Percentiles rank a stretch among this genome's conserved stretches.
These are phyloP conservation scores for Dexiosoma caninum DNA, from an alignment of 2,888 invertebrate genomes.

Conservation along the genomic window DNA sequence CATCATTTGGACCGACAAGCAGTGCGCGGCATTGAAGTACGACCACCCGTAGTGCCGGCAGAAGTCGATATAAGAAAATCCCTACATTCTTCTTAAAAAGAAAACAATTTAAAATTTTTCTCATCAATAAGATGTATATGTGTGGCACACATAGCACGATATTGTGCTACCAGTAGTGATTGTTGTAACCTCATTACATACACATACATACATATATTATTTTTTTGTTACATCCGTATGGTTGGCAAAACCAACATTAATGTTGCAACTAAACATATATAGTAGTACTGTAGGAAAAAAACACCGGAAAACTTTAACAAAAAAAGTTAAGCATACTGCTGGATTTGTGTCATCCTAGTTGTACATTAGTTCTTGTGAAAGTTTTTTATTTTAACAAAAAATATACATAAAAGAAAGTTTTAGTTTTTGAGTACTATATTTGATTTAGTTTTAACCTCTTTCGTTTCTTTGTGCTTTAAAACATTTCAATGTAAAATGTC, in stretches of 20 bases:
- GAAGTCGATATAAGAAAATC: conserved; percentile 81
- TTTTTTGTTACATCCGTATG: conserved; percentile 5
- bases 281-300: neutral
- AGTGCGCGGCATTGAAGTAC: conserved; percentile 82
- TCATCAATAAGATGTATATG: neutral
- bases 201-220: too few species aligned
- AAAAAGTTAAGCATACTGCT: conserved; percentile 46
- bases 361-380: conserved; percentile 54
- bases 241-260: conserved; percentile 48
- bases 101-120: conserved; percentile 26
- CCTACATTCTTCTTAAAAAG: conserved; percentile 71
- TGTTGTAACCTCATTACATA: conserved; percentile 30
- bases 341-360: conserved; percentile 61
- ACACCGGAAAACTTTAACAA: conserved; percentile 29
- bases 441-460: conserved; percentile 14
- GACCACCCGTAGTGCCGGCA: conserved; percentile 82
- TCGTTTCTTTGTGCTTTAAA: conserved; percentile 27
- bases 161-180: conserved; percentile 16
- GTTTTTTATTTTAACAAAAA: conserved; percentile 35
- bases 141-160: neutral
- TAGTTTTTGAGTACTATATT: conserved; percentile 34
- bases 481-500: conserved; percentile 55
- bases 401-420: conserved; percentile 19
- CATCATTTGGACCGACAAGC: conserved; percentile 87
- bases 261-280: conserved; percentile 9